These are phyloP conservation scores for Conistra vaccinii DNA, from an alignment of 2,888 invertebrate species.

Conservation along the genomic window DNA sequence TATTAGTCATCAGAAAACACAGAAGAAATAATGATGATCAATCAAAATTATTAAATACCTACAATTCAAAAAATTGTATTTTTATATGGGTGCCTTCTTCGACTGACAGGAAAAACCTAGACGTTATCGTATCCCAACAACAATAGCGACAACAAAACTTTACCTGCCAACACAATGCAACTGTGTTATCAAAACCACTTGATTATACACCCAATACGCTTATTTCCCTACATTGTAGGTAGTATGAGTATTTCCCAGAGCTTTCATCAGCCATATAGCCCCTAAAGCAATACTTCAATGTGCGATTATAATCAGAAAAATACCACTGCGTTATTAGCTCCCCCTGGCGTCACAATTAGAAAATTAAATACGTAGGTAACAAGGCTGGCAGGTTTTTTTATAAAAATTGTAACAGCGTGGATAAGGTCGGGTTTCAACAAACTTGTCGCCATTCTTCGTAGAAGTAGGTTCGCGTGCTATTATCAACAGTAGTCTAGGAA, in stretches of 20 bases:
- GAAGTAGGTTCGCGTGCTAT: slow-evolving; percentile 61
- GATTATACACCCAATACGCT: slow-evolving; percentile 59
- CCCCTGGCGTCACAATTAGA: slow-evolving; percentile 71
- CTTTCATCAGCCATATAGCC: slow-evolving; percentile 66
- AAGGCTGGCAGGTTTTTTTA: slow-evolving; percentile 58
- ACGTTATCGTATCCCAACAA: background rate
- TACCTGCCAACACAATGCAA: slow-evolving; percentile 43
- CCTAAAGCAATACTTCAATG: slow-evolving; percentile 60
- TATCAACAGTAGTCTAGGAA: slow-evolving; percentile 57
- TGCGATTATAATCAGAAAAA: slow-evolving; percentile 75
- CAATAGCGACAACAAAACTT: slow-evolving; percentile 32
- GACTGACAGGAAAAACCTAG: background rate
- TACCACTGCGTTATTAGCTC: slow-evolving; percentile 67
- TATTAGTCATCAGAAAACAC: no score
- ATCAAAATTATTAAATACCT: background rate
- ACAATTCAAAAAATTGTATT: background rate
- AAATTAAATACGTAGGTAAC: slow-evolving; percentile 72
- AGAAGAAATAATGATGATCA: background rate
- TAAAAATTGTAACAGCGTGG: slow-evolving; percentile 54
- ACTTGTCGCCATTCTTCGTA: slow-evolving; percentile 55
- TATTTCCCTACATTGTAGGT: slow-evolving; percentile 56
- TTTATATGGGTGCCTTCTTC: background rate
- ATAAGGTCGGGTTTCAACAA: slow-evolving; percentile 58
- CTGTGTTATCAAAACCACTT: slow-evolving; percentile 54
- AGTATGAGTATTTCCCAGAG: slow-evolving; percentile 59